Base-by-base conservation (phyloP, 2,797 vertebrate species). In the Acanthiza pusilla region DNA sequence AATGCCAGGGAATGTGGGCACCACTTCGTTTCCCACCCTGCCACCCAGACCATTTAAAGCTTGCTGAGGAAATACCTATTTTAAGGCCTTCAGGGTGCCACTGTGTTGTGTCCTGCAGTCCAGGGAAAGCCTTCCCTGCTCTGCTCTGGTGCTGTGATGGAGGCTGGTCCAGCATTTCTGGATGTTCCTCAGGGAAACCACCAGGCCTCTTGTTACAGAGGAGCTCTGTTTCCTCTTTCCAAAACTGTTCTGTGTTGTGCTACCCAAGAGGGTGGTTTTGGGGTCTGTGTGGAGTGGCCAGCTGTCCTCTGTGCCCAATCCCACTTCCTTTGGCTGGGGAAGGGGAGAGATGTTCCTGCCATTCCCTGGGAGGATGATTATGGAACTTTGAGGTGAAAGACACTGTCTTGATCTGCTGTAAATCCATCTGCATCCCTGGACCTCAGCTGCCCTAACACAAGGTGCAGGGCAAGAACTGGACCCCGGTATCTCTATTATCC, bases 51-150 rank as follows among this genome's bases (percentile, higher is more conserved):
- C 8, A 13, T 48, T 45, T 16, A 54, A 67, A 47, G 19, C 27
- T 45, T 55, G 14, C 48, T 51, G n/a, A 50, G 38, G 19, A 26
- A 70, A 27, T 63, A 10, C 7, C 29, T 55, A 0, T 19, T 55
- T 48, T 17, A 79, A 68, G 73, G 25, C 20, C 47, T 36, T 70
- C 29, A 32, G 38, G 29, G 25, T 70, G 57, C 20, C 8, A 5
- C 8, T 0, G 9, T 10, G 9, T 2, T 21, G 47, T 47, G 45
- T 32, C 17, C 29, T 25, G 7, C 3, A 42, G 14, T 14, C 22
- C 32, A 27, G 61, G 77, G n/a, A n/a, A 36, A 62, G 14, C 11
- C 23, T 42, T 27, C 32, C 62, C 54, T 48, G 32, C 19, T 62
- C 42, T 53, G 47, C 23, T 61, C 5, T 16, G n/a, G 16, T 34